Base-by-base conservation (phyloP, 2,113 vertebrate genomes). In the Brachypteracias leptosomus region DNA sequence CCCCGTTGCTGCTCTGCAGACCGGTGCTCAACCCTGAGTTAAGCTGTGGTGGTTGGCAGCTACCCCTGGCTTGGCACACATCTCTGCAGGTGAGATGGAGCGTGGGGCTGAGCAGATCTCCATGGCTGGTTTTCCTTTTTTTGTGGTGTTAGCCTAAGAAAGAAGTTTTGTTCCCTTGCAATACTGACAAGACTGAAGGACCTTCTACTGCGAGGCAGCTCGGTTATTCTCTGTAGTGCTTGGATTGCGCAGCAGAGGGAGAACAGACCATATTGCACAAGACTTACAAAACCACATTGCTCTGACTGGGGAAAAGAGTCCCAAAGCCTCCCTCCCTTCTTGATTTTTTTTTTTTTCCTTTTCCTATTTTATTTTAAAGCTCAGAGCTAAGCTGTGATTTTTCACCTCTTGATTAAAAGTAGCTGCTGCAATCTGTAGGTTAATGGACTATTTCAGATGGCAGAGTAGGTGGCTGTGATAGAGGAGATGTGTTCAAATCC, bases 181-280 rank as follows among this genome's bases (percentile, higher is more conserved):
- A 8, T 55, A 42, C 59, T 70, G 95, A 58, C 26, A 16, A 2
- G 21, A 65, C 40, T 72, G 25, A 22, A 78, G 74, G 70, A 71
- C 42, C 73, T 49, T 68, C 93, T 36, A 85, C 93, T 94, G 80
- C 65, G 68, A 68, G 90, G 91, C 70, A 31, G 91, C 80, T 93
- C 24, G 1, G 36, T 90, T 79, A 28, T 42, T 75, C 72, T 96
- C 86, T 95, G 96, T 96, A 97, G 90, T 95, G 88, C 96, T 93
- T 88, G 90, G 88, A 87, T 94, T 88, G 93, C 96, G 94, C 93
- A 82, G 93, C 70, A 93, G 95, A 96, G 96, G 96, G 96, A 94
- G 95, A 95, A 59, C 72, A 81, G 96, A 93, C 75, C n/a, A 16
- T 89, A 28, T 61, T 1, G 3, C 67, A 75, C 42, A 35, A 70